Evolutionary conservation across 2,113 vertebrate genomes (phyloP).

Genomic region (Dendropsophus ebraccatus): DNA sequence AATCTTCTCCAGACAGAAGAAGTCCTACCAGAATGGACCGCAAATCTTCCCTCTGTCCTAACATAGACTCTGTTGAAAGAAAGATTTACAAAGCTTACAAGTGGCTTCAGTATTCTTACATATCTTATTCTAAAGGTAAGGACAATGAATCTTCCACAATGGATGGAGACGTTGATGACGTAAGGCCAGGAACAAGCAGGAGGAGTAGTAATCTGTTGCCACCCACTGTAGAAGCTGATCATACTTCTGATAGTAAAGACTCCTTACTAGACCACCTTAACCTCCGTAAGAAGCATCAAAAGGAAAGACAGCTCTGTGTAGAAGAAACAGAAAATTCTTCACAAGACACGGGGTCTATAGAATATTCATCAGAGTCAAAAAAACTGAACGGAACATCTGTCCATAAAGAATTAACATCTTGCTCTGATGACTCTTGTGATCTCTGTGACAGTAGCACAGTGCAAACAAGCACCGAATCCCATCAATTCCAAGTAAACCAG

Average conservation of each 20-base stretch:
- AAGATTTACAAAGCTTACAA: conserved; percentile 85
- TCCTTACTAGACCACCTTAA: conserved; percentile 67
- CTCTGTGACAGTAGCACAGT: conserved; percentile 61
- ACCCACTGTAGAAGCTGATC: conserved; percentile 66
- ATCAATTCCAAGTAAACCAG: conserved; percentile 66
- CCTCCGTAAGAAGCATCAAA: conserved; percentile 65
- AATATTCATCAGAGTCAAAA: conserved; percentile 76
- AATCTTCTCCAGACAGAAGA: conserved; percentile 77
- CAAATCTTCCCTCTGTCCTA: conserved; percentile 72
- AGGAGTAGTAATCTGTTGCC: conserved; percentile 63
- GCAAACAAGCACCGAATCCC: conserved; percentile 68
- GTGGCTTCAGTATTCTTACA: conserved; percentile 82
- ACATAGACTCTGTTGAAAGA: conserved; percentile 78
- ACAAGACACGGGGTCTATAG: conserved; percentile 69
- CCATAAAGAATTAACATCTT: conserved; percentile 71
- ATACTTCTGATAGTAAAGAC: conserved; percentile 69
- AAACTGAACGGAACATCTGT: conserved; percentile 80
- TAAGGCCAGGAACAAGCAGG: conserved; percentile 75
- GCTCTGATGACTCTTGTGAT: conserved; percentile 71
- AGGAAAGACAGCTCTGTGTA: conserved; percentile 62
- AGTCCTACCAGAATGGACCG: conserved; percentile 67
- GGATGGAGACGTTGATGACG: conserved; percentile 73
- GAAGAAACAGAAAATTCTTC: conserved; percentile 70
- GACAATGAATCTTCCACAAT: conserved; percentile 74
- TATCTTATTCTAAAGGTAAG: conserved; percentile 77